Base-by-base conservation (phyloP, 92 coral and sea anemone species). In the Actinostola sp. region DNA sequence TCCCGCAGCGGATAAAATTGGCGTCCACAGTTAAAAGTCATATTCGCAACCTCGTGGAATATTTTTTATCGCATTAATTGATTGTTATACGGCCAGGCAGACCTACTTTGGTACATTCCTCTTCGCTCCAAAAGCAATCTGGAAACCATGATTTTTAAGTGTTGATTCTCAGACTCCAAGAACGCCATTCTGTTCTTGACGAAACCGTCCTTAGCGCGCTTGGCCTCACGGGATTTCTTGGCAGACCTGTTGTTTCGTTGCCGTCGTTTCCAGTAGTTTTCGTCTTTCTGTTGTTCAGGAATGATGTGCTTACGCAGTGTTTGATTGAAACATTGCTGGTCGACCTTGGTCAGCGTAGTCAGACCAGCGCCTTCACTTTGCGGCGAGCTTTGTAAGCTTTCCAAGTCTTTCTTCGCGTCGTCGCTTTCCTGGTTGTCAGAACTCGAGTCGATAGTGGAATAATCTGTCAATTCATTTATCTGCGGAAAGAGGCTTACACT, bases 171-270 rank as follows among this genome's bases (percentile, higher is more conserved):
- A 44, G 54, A 65, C 45, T 86, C 91, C 38, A 86, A 45, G 13
- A 66, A 48, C 17, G 62, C 53, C 55, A 84, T 81, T 58, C 73
- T 73, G 61, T 59, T 75, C 10, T 82, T 74, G 15, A 65, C n/a
- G 11, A 59, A 43, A 1, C 61, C 53, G 15, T 86, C 87, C 39
- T 83, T 79, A n/a, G 67, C 76, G 66, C 91, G 91, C 68, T 86
- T 86, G 0, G 91, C 91, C 15, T 81, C 87, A 8, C 91, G 87
- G 11, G 91, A 86, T 48, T 84, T 73, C 53, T 81, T 86, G 1
- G 91, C 91, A 41, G 91, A 85, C 36, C 68, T 61, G 64, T 86
- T 86, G 55, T 86, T 86, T 65, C 87, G 64, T 11, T 61, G 53
- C 2, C 91, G 72, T 51, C 87, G 63, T 34, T 72, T 79, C 91